Percentiles rank a stretch among this genome's conserved stretches.
Conservation (phyloP, 1,140 invertebrate genomes). For the Hyposmocoma kahamanoa region DNA sequence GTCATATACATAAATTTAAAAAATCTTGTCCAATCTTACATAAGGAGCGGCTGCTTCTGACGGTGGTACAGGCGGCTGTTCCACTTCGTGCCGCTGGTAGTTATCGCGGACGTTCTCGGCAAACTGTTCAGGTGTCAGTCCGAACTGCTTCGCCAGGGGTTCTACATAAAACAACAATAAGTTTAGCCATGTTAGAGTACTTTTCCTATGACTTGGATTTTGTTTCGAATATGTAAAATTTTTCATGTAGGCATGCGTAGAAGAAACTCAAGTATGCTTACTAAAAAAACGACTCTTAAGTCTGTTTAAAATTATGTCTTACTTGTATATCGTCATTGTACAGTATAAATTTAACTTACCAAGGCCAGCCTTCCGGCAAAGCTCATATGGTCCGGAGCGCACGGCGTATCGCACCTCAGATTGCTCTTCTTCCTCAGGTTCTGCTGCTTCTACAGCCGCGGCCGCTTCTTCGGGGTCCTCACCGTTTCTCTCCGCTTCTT, state of each 20-base stretch:
- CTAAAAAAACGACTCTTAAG: no score
- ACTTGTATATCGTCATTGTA: no score
- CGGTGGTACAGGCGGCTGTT: constrained; percentile 90
- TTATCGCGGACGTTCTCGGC: constrained; percentile 97
- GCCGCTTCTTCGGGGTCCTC: constrained; percentile 68
- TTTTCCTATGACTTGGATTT: no score
- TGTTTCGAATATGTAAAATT: no score
- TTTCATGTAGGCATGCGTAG: no score
- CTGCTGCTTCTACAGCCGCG: constrained; percentile 75
- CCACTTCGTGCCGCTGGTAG: constrained; percentile 97
- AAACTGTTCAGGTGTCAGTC: constrained; percentile 96
- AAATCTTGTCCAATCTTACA: no score
- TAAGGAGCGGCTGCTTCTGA: constrained; percentile 85
- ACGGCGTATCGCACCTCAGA: constrained; percentile 88
- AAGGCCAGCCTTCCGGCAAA: constrained; percentile 90
- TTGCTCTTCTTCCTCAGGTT: constrained; percentile 76
- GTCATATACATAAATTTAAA: no score
- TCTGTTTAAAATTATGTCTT: no score
- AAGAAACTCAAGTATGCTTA: no score
- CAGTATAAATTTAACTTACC: constrained; percentile 57
- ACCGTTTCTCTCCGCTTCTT: constrained; percentile 77
- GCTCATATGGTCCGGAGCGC: constrained; percentile 88
- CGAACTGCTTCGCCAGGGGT: constrained; percentile 92
- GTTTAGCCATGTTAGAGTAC: no score
- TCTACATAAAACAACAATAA: no score